Evolutionary conservation across 1,140 invertebrate genomes (phyloP).

Genomic region (Colletes latitarsis): DNA sequence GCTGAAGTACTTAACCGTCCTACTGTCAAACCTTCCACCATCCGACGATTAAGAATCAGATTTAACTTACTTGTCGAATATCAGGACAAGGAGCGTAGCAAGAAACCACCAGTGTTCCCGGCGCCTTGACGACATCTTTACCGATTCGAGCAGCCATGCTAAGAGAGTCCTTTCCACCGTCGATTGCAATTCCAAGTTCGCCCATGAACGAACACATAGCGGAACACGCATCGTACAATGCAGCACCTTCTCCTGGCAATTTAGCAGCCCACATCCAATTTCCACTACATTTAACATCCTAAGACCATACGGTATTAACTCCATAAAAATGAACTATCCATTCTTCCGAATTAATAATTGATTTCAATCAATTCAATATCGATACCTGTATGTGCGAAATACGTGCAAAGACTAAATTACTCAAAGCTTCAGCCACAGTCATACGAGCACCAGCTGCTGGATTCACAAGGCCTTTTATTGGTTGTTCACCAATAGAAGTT

Average conservation of each 20-base stretch:
- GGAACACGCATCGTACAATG: slow-evolving; percentile 91
- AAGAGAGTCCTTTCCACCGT: slow-evolving; percentile 98
- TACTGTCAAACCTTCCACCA: too few relatives aligned
- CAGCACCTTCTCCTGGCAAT: slow-evolving; percentile 93
- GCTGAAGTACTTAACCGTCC: not conserved
- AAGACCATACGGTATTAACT: slow-evolving; percentile 3
- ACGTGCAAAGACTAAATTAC: slow-evolving; percentile 97
- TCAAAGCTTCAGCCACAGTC: slow-evolving; percentile 96
- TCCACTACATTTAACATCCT: slow-evolving; percentile 97
- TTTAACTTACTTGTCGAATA: slow-evolving; percentile 83
- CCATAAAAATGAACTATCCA: not conserved
- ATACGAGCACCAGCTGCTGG: slow-evolving; percentile 93
- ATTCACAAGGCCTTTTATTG: slow-evolving; percentile 94
- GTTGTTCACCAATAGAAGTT: slow-evolving; percentile 97
- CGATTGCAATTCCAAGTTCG: slow-evolving; percentile 94
- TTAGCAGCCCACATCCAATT: slow-evolving; percentile 99
- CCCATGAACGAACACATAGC: slow-evolving; percentile 94
- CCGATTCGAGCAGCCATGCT: slow-evolving; percentile 96
- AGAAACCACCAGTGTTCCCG: slow-evolving; percentile 96
- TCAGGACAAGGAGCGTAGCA: slow-evolving; percentile 97
- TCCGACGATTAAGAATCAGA: too few relatives aligned
- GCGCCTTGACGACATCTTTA: slow-evolving; percentile 90
- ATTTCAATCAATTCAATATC: not conserved
- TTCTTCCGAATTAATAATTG: slow-evolving; percentile 3
- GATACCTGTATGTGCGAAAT: slow-evolving; percentile 88